Evolutionary conservation across 2,888 invertebrate genomes (phyloP).

Genomic region (Psylliodes chrysocephalus): DNA sequence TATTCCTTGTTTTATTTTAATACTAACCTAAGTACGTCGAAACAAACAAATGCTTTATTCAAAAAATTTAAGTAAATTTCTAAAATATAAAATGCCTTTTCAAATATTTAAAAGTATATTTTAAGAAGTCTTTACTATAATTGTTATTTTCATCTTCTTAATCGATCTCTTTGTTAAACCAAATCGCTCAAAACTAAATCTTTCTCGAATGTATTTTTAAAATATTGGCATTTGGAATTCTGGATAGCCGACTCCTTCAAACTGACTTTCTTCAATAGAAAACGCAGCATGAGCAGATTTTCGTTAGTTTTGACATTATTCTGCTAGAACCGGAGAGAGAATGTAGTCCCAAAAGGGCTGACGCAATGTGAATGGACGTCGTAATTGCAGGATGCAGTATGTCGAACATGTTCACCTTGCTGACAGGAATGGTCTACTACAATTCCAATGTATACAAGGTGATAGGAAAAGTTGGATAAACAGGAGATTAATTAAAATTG

Average conservation of each 20-base stretch:
- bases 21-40: too few relatives aligned
- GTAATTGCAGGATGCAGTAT: constrained; percentile 3
- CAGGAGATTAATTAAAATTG: neutral
- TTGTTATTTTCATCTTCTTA: too few relatives aligned
- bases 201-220: too few relatives aligned
- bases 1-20: constrained; percentile 23
- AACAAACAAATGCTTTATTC: too few relatives aligned
- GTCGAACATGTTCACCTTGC: neutral
- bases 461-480: neutral
- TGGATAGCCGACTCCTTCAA: neutral
- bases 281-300: neutral
- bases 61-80: too few relatives aligned
- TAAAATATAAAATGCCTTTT: too few relatives aligned
- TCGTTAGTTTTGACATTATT: neutral
- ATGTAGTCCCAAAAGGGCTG: constrained; percentile 6
- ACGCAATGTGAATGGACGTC: neutral
- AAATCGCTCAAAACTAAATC: too few relatives aligned
- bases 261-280: neutral
- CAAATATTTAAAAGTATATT: too few relatives aligned
- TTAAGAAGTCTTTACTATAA: too few relatives aligned
- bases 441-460: neutral
- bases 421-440: neutral
- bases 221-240: too few relatives aligned
- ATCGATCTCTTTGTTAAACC: too few relatives aligned
- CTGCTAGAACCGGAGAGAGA: neutral